These are phyloP conservation scores for Leucoma salicis DNA, from an alignment of 2,888 invertebrate species.

Conservation along the genomic window DNA sequence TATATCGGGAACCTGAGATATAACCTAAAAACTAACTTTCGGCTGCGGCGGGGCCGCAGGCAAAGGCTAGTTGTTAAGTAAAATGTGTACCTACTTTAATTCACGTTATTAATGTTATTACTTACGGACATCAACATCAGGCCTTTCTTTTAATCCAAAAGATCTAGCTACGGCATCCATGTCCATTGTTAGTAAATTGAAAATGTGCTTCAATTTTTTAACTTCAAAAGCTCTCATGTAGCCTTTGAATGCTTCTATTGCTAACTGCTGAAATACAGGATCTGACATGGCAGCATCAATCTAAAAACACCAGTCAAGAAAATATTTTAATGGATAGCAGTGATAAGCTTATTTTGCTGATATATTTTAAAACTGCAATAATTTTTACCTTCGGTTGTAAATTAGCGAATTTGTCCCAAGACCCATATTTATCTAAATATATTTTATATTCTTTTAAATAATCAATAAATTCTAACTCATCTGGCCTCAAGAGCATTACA, in stretches of 20 bases:
- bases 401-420: conserved; percentile 65
- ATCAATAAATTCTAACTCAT: conserved; percentile 95
- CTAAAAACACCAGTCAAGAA: conserved; percentile 76
- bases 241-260: conserved; percentile 96
- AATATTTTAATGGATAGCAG: neutral
- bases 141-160: conserved; percentile 96
- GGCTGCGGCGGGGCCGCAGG: no score
- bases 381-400: conserved; percentile 62
- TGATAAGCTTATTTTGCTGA: neutral
- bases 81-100: no score
- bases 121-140: conserved; percentile 94
- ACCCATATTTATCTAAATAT: conserved; percentile 92
- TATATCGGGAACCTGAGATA: no score
- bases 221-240: conserved; percentile 98
- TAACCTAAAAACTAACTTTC: no score
- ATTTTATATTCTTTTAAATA: conserved; percentile 96
- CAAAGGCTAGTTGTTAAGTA: no score
- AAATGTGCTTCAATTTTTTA: conserved; percentile 95
- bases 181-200: conserved; percentile 94
- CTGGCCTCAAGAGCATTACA: conserved; percentile 93
- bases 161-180: conserved; percentile 92
- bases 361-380: neutral
- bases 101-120: no score
- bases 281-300: conserved; percentile 94
- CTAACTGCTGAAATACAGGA: conserved; percentile 93